Evolutionary conservation across 2,888 invertebrate genomes (phyloP).

Genomic region (Amphipoea lucens): DNA sequence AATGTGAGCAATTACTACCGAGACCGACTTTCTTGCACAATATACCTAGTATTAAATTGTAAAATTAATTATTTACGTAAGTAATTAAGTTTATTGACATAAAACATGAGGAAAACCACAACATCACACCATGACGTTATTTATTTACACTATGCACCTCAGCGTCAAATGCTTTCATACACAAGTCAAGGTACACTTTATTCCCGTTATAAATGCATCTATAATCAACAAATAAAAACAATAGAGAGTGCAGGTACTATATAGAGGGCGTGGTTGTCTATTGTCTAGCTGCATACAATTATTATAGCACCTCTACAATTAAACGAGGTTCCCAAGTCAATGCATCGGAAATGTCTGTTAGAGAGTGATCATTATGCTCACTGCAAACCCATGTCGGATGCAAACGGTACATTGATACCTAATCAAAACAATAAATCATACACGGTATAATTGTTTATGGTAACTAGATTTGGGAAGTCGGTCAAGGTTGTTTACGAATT

Average conservation of each 20-base stretch:
- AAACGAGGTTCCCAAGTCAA: constrained; percentile 63
- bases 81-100: background rate
- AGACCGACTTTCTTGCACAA: background rate
- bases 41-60: background rate
- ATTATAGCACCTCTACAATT: constrained; percentile 46
- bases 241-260: constrained; percentile 69
- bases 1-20: background rate
- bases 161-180: constrained; percentile 8
- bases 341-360: constrained; percentile 51
- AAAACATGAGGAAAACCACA: constrained; percentile 26
- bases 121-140: background rate
- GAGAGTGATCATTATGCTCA: constrained; percentile 45
- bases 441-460: constrained; percentile 9
- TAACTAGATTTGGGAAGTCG: constrained; percentile 19
- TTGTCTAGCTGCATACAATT: constrained; percentile 67
- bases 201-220: constrained; percentile 34
- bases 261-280: constrained; percentile 72
- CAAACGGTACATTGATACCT: constrained; percentile 40
- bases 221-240: constrained; percentile 60
- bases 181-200: background rate
- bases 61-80: background rate
- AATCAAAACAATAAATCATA: constrained; percentile 33
- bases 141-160: background rate
- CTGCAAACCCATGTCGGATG: constrained; percentile 32
- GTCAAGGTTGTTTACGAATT: constrained; percentile 48